phyloP scores from a whole-genome alignment of 2,888 invertebrate genomes.

The Protonemura montana region DNA sequence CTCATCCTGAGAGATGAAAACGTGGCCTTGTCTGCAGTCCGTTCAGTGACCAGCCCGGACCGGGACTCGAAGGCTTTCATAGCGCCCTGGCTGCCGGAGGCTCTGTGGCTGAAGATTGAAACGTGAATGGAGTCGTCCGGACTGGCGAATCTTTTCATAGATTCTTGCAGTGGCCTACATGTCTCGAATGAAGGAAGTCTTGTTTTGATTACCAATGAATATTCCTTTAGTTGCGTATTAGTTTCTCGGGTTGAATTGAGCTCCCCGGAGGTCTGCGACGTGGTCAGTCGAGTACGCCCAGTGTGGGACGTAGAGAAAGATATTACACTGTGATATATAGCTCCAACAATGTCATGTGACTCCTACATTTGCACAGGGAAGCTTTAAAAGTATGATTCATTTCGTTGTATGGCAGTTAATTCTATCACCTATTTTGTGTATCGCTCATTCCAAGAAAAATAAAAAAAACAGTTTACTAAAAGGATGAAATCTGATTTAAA shows the following conservation, averaged over 20 bases:
- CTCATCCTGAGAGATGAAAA: neutral
- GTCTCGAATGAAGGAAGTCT: constrained; percentile 19
- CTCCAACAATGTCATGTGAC: too few species aligned
- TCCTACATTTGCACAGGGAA: too few species aligned
- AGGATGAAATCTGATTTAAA: too few species aligned
- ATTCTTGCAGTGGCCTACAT: neutral
- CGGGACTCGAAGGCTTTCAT: too few species aligned
- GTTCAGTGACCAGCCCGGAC: neutral
- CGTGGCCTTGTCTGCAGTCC: neutral
- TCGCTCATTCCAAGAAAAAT: too few species aligned
- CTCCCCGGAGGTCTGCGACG: neutral
- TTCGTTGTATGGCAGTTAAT: too few species aligned
- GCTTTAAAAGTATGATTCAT: too few species aligned
- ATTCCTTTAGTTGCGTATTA: constrained; percentile 13
- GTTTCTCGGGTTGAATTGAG: constrained; percentile 15
- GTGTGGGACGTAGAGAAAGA: too few species aligned
- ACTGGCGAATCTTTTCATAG: constrained; percentile 31
- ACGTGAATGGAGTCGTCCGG: constrained; percentile 22
- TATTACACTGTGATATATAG: too few species aligned
- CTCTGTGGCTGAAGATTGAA: neutral
- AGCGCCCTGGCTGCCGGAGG: too few species aligned
- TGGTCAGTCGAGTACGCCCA: neutral
- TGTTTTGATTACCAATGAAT: constrained; percentile 28
- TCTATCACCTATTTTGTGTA: too few species aligned
- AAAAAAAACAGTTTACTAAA: too few species aligned